A percentile compares a stretch with the other conserved stretches of the same genome.
These are phyloP conservation scores for Xiphias gladius DNA, from an alignment of 2,113 vertebrate genomes.

Conservation along the genomic window DNA sequence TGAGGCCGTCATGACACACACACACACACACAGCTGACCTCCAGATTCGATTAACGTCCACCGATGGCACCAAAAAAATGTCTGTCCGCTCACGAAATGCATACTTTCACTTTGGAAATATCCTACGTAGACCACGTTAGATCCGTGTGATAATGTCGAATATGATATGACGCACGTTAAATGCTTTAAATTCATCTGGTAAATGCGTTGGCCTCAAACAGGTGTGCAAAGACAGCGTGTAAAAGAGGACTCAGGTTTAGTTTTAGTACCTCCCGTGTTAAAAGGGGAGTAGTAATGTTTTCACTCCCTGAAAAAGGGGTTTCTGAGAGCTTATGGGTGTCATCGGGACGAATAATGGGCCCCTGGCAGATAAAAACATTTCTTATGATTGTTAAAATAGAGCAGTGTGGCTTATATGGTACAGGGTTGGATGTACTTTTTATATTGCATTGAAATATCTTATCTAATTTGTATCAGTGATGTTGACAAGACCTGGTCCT, in stretches of 20 bases:
- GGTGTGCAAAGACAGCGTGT: not conserved
- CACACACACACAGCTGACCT: too few species aligned
- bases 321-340: too few species aligned
- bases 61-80: not conserved
- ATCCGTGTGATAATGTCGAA: not conserved
- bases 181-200: not conserved
- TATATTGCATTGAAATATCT: not conserved
- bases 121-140: too few species aligned
- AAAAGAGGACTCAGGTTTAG: not conserved
- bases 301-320: too few species aligned
- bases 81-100: not conserved
- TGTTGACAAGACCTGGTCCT: constrained; percentile 12
- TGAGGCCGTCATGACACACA: not conserved
- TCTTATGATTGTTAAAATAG: not conserved
- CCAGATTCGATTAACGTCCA: too few species aligned
- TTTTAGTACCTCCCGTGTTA: too few species aligned
- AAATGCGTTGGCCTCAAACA: not conserved
- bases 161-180: not conserved
- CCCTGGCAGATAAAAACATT: too few species aligned
- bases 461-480: constrained; percentile 16
- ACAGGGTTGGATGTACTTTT: too few species aligned
- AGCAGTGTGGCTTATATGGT: not conserved
- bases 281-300: too few species aligned
- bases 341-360: not conserved
- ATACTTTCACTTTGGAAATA: not conserved